These are phyloP conservation scores for Octonoba sinensis DNA, from an alignment of 2,888 invertebrate species.

Conservation along the genomic window DNA sequence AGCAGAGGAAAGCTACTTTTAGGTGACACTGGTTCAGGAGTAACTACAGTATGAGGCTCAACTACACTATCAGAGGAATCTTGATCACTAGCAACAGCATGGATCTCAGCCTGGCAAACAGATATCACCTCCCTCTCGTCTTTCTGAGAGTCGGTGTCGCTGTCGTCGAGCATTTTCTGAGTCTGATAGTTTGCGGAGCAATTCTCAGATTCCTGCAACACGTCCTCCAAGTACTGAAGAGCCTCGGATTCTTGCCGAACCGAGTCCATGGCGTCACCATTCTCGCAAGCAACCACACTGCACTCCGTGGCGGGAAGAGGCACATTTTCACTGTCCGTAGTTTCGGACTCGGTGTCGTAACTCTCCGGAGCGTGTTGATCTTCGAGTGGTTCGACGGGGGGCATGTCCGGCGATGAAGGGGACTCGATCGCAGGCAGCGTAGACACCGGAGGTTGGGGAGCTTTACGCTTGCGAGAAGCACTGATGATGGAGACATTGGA, in stretches of 20 bases:
- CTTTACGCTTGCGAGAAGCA: conserved; percentile 55
- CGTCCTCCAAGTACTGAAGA: conserved; percentile 48
- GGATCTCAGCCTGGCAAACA: conserved; percentile 42
- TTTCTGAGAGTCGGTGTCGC: conserved; percentile 54
- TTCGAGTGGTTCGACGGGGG: neutral
- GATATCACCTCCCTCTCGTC: conserved; percentile 61
- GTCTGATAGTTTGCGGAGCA: conserved; percentile 6
- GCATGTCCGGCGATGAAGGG: conserved; percentile 46
- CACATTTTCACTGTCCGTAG: neutral
- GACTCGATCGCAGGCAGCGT: conserved; percentile 51
- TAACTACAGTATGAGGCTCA: conserved; percentile 46
- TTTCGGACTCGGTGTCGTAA: neutral
- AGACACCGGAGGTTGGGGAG: conserved; percentile 54
- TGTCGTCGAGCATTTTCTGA: conserved; percentile 40
- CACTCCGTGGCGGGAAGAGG: neutral
- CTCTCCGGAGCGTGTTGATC: neutral
- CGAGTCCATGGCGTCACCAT: conserved; percentile 10
- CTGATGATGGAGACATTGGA: conserved; percentile 56
- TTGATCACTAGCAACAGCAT: conserved; percentile 47
- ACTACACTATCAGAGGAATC: conserved; percentile 54
- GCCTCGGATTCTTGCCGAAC: conserved; percentile 50
- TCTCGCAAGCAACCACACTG: neutral
- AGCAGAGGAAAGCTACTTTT: conserved; percentile 45
- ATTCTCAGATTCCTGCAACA: conserved; percentile 47
- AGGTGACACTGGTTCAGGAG: conserved; percentile 39